Evolutionary conservation across 2,888 invertebrate genomes (phyloP), one percentile per base, ranked within the genome.

Genomic region (Heteropelma amictum): DNA sequence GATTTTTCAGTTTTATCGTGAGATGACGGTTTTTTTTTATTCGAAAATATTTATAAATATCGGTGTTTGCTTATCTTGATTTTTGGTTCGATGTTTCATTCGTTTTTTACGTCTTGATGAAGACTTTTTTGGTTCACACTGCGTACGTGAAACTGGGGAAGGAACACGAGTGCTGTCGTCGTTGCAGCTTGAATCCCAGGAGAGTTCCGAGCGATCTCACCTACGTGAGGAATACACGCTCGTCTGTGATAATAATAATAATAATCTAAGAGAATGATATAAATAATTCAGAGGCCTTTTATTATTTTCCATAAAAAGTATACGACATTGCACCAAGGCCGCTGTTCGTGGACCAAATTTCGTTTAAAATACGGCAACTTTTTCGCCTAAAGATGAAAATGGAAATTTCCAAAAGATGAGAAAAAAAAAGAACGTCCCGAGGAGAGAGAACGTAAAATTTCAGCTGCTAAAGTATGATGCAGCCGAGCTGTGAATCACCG

Each of bases 151-250:
- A n/a, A n/a, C n/a, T n/a, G n/a, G n/a, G n/a, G n/a, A n/a, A n/a
- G n/a, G n/a, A n/a, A n/a, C n/a, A n/a, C n/a, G n/a, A n/a, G n/a
- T n/a, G n/a, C n/a, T n/a, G n/a, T n/a, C n/a, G 49, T 17, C 54
- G 72, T 68, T 68, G 68, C 63, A 73, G 63, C 51, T 58, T 64
- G 63, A n/a, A n/a, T n/a, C n/a, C n/a, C 53, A 63, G 56, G 68
- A 69, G 61, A 58, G 49, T 63, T 58, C 30, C 45, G 17, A 58
- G 35, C 30, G 54, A 54, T 26, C 42, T 68, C 45, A 63, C 47
- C 61, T 14, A 67, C 53, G 45, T 45, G 10, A 17, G 14, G 26
- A 10, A 10, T n/a, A n/a, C 38, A 19, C 10, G 51, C 56, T 72
- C 19, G 38, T 45, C n/a, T 60, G 49, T 63, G 51, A 71, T 67